phyloP scores from a whole-genome alignment of 1,140 invertebrate species.

The Apis laboriosa region DNA sequence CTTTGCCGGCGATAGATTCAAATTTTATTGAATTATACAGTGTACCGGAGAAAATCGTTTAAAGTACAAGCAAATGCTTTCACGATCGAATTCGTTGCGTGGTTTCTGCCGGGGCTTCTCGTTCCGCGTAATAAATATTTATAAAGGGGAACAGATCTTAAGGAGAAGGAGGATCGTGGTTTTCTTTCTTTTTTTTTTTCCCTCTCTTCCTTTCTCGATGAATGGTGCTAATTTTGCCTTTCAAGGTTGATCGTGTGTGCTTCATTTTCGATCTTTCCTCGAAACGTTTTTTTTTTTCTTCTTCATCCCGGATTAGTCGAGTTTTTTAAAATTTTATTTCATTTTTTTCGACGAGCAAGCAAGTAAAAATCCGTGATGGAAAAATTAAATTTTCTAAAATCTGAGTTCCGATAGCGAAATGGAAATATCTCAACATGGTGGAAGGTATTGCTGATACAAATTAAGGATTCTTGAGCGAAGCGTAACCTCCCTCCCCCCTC shows the following conservation, averaged over 20 bases:
- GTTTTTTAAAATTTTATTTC: no score
- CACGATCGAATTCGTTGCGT: conserved; percentile 43
- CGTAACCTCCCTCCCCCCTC: no score
- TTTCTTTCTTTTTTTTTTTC: no score
- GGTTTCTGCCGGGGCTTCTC: conserved; percentile 31
- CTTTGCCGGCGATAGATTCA: conserved; percentile 56
- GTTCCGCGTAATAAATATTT: conserved; percentile 45
- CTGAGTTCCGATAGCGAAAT: no score
- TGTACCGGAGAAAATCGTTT: conserved; percentile 47
- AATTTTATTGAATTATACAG: conserved; percentile 70
- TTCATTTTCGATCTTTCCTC: not conserved
- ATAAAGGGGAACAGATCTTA: conserved; percentile 2
- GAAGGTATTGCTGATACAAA: conserved; percentile 7
- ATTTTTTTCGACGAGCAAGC: no score
- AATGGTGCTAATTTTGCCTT: not conserved
- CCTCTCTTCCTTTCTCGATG: not conserved
- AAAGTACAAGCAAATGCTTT: conserved; percentile 63
- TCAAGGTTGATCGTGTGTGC: not conserved
- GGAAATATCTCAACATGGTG: not conserved
- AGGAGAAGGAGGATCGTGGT: not conserved
- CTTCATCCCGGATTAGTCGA: no score
- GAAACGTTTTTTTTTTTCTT: no score
- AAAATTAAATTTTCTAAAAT: no score
- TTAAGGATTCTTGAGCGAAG: conserved; percentile 31
- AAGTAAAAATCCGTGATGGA: no score